Base-by-base conservation (phyloP, 2,113 vertebrate genomes). In the Brachirus orientalis region DNA sequence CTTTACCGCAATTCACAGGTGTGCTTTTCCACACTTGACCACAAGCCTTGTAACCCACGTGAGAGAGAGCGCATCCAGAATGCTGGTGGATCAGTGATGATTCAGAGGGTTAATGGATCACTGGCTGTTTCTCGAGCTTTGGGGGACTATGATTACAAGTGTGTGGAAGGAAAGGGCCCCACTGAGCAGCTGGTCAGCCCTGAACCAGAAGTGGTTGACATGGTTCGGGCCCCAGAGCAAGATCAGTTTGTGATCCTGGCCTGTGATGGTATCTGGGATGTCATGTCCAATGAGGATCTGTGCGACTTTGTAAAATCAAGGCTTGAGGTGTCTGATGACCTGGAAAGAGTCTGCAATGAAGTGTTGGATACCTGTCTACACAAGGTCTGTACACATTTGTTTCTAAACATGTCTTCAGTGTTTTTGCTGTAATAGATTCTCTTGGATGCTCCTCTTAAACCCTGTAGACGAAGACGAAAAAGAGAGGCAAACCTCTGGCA, bases 221-320 rank as follows among this genome's bases (percentile, higher is more conserved):
- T 99, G 84, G 75, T 93, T 77, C 95, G 98, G 79, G 94, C 95
- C 57, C 94, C 96, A 19, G 95, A 96, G 69, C 96, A 96, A 85
- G 98, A 99, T 86, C 96, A 98, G 69, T 99, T 99, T 90, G 94
- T 99, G 69, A 92, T 98, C 82, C 91, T 99, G 90, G 98, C 98
- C 41, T 99, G 97, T 79, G 98, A 99, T 78, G 98, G 97, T 61
- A 98, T 99, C 93, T 98, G 98, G 97, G 98, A 99, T 90, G 98
- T 99, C 86, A 99, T 99, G 97, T 97, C 95, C 93, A 99, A 99
- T 18, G 96, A 98, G 91, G 98, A 99, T 92, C 95, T 99, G 90
- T 99, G 96, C 83, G 95, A 98, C 86, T 99, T 95, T 92, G 95
- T 99, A 79, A 95, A 94, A 82, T 98, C 96, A 77, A 94, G 97